Conservation (phyloP, 2,888 invertebrate species). For the Drosophila prostipennis region DNA sequence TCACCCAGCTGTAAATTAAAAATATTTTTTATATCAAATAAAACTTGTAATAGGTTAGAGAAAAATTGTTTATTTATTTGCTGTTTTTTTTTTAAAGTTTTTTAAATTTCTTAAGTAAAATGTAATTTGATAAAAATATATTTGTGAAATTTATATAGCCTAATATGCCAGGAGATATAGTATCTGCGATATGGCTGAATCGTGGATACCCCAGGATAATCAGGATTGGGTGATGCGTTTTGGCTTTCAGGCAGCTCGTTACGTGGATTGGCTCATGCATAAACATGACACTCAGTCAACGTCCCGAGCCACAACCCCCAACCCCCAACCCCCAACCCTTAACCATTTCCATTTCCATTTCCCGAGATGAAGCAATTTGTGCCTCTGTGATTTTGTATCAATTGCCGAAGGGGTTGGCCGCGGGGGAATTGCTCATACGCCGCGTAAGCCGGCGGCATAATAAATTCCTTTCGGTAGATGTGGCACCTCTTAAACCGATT, state of each 20-base stretch:
- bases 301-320: background rate
- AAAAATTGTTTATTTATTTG: too few species aligned
- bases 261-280: constrained; percentile 48
- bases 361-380: constrained; percentile 67
- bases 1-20: too few species aligned
- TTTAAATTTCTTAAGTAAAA: too few species aligned
- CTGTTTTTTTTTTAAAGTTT: too few species aligned
- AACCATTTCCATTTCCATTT: background rate
- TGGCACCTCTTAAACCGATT: constrained; percentile 45
- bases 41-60: too few species aligned
- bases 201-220: constrained; percentile 15
- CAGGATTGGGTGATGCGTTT: constrained; percentile 25
- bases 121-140: too few species aligned
- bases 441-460: constrained; percentile 43
- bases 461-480: constrained; percentile 27
- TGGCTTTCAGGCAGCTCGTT: constrained; percentile 40
- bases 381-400: constrained; percentile 75
- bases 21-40: too few species aligned
- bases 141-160: too few species aligned
- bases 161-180: too few species aligned
- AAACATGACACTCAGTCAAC: constrained; percentile 44
- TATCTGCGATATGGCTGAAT: background rate
- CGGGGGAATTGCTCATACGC: constrained; percentile 63
- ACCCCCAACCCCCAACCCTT: background rate
- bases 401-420: constrained; percentile 46